A percentile compares a stretch with the other conserved stretches of the same genome.
phyloP scores from a whole-genome alignment of 1,140 invertebrate species.

The Neuroterus valhalla region DNA sequence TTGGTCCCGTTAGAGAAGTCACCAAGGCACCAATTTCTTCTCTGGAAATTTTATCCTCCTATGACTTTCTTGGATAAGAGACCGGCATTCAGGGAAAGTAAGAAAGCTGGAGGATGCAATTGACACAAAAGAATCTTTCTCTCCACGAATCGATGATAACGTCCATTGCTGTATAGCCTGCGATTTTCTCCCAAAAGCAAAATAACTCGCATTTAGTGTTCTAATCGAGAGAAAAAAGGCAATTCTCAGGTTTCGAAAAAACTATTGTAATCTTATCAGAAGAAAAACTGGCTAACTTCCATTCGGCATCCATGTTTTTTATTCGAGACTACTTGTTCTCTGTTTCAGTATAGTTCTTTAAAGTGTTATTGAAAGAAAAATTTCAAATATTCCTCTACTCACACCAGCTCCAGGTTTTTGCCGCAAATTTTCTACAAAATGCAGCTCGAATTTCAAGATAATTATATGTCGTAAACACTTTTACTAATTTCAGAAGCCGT shows the following conservation, averaged over 20 bases:
- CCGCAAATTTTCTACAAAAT: no score
- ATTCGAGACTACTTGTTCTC: slow-evolving; percentile 19
- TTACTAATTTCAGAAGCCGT: no score
- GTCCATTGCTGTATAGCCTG: neutral
- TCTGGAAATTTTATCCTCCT: slow-evolving; percentile 32
- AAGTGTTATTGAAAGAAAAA: slow-evolving; percentile 52
- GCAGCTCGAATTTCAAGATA: no score
- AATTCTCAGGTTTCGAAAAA: no score
- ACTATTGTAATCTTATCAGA: neutral
- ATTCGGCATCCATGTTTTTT: slow-evolving; percentile 31
- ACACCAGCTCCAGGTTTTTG: slow-evolving; percentile 53
- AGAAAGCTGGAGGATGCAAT: neutral
- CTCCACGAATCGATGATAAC: neutral
- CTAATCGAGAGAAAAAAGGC: no score
- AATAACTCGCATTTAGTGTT: neutral
- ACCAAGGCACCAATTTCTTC: slow-evolving; percentile 49
- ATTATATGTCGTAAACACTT: no score
- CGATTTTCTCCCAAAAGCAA: neutral
- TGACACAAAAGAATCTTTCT: neutral
- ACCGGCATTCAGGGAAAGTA: slow-evolving; percentile 5
- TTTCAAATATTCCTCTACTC: slow-evolving; percentile 42
- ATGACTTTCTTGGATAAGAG: neutral
- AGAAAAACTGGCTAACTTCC: neutral
- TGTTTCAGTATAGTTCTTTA: slow-evolving; percentile 40
- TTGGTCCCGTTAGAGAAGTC: slow-evolving; percentile 52